A percentile compares a stretch with the other conserved stretches of the same genome.
phyloP scores from a whole-genome alignment of 2,888 invertebrate species.

The Microctonus aethiopoides region DNA sequence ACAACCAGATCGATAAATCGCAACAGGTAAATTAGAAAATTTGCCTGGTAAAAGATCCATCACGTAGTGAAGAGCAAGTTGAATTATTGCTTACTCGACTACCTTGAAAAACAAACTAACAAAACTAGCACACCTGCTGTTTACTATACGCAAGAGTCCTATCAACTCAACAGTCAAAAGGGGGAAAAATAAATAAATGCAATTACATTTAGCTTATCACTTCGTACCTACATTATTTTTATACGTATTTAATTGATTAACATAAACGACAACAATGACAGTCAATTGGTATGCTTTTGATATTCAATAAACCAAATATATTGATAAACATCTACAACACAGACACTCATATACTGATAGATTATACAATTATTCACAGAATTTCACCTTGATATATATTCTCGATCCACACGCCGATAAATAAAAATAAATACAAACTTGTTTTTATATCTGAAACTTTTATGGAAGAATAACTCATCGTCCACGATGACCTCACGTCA shows the following conservation, averaged over 20 bases:
- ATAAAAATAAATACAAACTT: background rate
- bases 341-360: too few relatives aligned
- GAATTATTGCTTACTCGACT: background rate
- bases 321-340: too few relatives aligned
- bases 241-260: background rate
- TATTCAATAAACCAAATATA: background rate
- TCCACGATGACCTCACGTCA: background rate
- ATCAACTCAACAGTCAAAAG: background rate
- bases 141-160: background rate
- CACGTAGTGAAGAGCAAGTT: background rate
- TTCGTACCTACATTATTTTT: background rate
- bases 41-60: constrained; percentile 23
- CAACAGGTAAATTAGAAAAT: constrained; percentile 22
- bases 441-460: background rate
- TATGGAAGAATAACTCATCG: background rate
- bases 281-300: background rate
- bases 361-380: too few relatives aligned
- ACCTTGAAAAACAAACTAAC: background rate
- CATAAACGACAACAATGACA: background rate
- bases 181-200: background rate
- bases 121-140: background rate
- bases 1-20: constrained; percentile 23
- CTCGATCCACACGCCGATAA: background rate
- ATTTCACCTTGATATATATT: background rate
- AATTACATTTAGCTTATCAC: background rate